Evolutionary conservation across 1,140 invertebrate genomes (phyloP), one percentile per base, ranked within the genome.

Genomic region (Lepidurus apus): DNA sequence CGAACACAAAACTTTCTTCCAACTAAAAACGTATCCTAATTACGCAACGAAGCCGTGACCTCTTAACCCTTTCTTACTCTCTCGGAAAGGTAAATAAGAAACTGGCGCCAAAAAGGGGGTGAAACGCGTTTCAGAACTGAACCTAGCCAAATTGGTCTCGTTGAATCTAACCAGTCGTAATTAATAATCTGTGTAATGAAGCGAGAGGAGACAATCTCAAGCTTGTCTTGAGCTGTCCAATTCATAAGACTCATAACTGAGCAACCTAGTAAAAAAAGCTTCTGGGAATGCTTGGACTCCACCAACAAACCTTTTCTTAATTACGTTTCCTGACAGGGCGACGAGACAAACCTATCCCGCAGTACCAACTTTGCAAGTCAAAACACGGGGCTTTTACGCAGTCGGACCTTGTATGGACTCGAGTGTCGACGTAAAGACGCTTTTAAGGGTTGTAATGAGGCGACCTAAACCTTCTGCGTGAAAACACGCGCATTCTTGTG

Each of bases 381-480:
- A 65, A 65, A 65, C 53, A 65, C 17, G 7, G 53, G 1, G 21
- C 21, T n/a, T 65, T 21, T 65, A 13, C 5, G 17, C 17, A 7
- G 53, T n/a, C 53, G 53, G 53, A 65, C 53, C 53, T 65, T 65
- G 53, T 65, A 65, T 65, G 53, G 53, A 65, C 53, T 65, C 53
- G 53, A 65, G 53, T 65, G 53, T 65, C 53, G 53, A 65, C 53
- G 53, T 65, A n/a, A 65, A 65, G 53, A 21, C 53, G 53, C 53
- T 65, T 9, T 65, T 65, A 65, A 17, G 53, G 53, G 53, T 65
- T 65, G 53, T 65, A 65, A 65, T 65, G 53, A 65, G 53, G 53
- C 53, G 53, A 65, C 53, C 17, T 65, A 65, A 65, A 65, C 53
- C 53, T 65, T 65, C 53, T 65, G 53, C 53, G 53, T 65, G 53